These are phyloP conservation scores for Geococcyx californianus DNA, from an alignment of 2,113 vertebrate species.

Conservation along the genomic window DNA sequence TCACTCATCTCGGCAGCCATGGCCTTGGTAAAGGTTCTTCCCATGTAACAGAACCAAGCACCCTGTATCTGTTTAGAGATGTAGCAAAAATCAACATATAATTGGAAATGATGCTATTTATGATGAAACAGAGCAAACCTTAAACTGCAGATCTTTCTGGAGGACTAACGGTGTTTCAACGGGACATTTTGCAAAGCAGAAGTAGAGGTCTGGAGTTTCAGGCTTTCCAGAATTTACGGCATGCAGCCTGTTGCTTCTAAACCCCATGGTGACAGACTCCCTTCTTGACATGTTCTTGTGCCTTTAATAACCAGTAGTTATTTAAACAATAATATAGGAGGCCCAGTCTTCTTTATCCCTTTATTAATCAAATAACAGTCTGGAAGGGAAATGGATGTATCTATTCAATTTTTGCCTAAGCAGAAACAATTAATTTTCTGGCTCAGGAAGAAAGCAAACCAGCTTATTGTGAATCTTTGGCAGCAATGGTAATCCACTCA, in stretches of 20 bases:
- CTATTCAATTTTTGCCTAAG: constrained; percentile 2
- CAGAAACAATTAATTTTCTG: constrained; percentile 31
- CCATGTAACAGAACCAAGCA: not conserved
- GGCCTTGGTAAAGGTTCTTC: not conserved
- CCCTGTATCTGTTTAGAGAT: not conserved
- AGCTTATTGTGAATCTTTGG: not conserved
- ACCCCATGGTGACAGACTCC: not conserved
- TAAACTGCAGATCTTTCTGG: not conserved
- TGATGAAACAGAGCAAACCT: not conserved
- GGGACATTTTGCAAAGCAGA: not conserved
- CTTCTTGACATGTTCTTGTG: not conserved
- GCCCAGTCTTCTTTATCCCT: not conserved
- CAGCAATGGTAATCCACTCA: not conserved
- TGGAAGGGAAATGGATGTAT: constrained; percentile 12
- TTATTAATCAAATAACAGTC: constrained; percentile 20
- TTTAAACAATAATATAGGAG: not conserved
- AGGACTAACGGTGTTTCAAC: not conserved
- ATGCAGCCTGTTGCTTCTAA: not conserved
- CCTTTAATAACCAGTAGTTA: not conserved
- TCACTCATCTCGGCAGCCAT: not conserved
- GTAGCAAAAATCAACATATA: not conserved
- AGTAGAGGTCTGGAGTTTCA: not conserved
- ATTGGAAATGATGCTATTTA: not conserved
- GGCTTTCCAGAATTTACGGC: not conserved
- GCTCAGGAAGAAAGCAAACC: not conserved